Evolutionary conservation across 2,113 vertebrate species (phyloP), one percentile per base, ranked within the genome.

Genomic region (Carassius gibelio): DNA sequence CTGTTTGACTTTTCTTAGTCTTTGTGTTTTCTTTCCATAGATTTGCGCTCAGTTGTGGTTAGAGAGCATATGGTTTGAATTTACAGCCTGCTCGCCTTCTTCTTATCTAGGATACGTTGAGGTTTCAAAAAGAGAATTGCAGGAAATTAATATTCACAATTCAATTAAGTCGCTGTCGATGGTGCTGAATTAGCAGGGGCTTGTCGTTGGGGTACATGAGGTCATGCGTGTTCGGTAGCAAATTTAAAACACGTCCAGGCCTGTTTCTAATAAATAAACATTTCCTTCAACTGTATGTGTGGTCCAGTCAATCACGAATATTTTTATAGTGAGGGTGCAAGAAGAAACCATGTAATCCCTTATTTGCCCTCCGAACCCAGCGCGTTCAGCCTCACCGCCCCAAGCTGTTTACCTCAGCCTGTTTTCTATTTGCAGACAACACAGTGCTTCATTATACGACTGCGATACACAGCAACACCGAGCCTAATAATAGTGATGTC

Each of bases 181-280:
- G 74, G 89, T 91, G 87, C 89, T 92, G 86, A 90, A 80, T 61
- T 61, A 81, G 23, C 88, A 87, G 75, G 79, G 38, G 17, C 52
- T 90, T 85, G 90, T 89, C 66, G 90, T 42, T 72, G 84, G 85
- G 88, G 90, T 77, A 85, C 88, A 88, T 91, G 89, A 85, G 89
- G 89, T 89, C 87, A 89, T 82, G 26, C 82, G 42, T 90, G 88
- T 90, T 92, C 89, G 26, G 92, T 91, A 91, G 91, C 88, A 15
- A 84, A 66, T 89, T 89, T 88, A 75, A 75, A 85, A 87, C 84
- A 89, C 71, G 83, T 86, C 75, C 84, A 87, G 87, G 90, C 92
- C 91, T 93, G 93, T 86, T 93, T 88, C 89, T 86, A 88, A 92
- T 93, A 88, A 91, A 90, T 90, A 92, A 79, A 91, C 91, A 84